Evolutionary conservation across 2,113 vertebrate species (phyloP).

Genomic region (Benitochromis conjunctus): DNA sequence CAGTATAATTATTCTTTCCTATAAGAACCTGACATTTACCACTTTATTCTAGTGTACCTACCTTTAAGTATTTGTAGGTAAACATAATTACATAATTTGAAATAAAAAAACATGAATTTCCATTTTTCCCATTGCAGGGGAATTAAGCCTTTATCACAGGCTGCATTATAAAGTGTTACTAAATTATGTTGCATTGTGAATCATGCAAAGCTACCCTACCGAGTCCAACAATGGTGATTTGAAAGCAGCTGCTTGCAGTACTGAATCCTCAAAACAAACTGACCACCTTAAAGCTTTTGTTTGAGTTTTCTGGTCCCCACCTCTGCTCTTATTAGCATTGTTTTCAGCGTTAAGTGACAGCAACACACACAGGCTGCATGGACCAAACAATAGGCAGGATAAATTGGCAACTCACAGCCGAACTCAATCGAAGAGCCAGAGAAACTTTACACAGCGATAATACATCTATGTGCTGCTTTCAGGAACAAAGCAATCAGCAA

Average conservation of each 20-base stretch:
- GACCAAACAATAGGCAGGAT: background rate
- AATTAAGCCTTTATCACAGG: background rate
- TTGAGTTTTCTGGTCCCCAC: background rate
- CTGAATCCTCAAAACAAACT: background rate
- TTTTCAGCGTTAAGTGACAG: background rate
- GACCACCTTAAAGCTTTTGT: background rate
- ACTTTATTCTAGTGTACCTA: background rate
- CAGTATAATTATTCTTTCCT: background rate
- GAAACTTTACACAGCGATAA: background rate
- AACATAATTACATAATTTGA: background rate
- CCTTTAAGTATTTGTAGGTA: background rate
- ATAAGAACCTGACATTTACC: background rate
- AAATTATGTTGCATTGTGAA: background rate
- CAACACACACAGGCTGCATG: background rate
- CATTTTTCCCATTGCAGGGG: background rate
- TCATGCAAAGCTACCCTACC: background rate
- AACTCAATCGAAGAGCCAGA: background rate
- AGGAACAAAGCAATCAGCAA: background rate
- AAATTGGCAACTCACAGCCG: background rate
- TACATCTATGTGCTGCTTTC: background rate
- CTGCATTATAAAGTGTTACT: background rate
- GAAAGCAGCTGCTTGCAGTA: background rate
- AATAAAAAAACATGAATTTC: background rate
- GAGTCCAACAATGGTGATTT: accelerated
- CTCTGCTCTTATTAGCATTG: background rate